A percentile compares a stretch with the other conserved stretches of the same genome.
These are phyloP conservation scores for Ptychobarbus kaznakovi DNA, from an alignment of 2,797 vertebrate genomes.

Conservation along the genomic window DNA sequence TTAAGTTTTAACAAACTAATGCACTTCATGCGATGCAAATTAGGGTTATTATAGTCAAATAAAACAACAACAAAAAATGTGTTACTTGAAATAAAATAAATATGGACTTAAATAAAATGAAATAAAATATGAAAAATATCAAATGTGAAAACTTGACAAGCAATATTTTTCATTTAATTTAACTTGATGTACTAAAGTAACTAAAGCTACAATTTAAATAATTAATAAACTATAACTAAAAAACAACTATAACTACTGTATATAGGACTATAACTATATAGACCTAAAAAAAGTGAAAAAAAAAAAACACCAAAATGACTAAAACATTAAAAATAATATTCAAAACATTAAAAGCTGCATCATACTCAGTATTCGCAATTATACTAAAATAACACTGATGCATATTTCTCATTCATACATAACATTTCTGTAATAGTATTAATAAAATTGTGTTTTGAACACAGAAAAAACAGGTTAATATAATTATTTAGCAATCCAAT, in stretches of 20 bases:
- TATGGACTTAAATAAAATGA: not conserved
- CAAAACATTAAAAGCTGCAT: no score
- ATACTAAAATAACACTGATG: not conserved
- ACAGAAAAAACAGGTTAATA: not conserved
- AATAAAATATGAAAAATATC: not conserved
- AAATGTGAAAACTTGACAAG: no score
- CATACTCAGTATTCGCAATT: not conserved
- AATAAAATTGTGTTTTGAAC: no score
- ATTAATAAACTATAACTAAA: no score
- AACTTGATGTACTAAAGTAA: not conserved
- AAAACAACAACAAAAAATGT: not conserved
- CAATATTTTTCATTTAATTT: not conserved
- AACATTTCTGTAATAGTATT: not conserved
- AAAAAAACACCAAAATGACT: no score
- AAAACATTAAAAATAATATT: not conserved
- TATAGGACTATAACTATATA: no score
- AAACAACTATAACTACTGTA: no score
- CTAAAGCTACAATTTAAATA: not conserved
- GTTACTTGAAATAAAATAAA: not conserved
- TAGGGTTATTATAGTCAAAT: not conserved
- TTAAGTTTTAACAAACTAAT: not conserved
- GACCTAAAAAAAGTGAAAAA: no score
- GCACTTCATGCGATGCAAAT: not conserved
- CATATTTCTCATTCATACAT: not conserved
- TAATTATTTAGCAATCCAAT: not conserved